Percentiles rank a stretch among this genome's conserved stretches.
Conservation (phyloP, 2,888 invertebrate species). For the Cartodere bifasciata region DNA sequence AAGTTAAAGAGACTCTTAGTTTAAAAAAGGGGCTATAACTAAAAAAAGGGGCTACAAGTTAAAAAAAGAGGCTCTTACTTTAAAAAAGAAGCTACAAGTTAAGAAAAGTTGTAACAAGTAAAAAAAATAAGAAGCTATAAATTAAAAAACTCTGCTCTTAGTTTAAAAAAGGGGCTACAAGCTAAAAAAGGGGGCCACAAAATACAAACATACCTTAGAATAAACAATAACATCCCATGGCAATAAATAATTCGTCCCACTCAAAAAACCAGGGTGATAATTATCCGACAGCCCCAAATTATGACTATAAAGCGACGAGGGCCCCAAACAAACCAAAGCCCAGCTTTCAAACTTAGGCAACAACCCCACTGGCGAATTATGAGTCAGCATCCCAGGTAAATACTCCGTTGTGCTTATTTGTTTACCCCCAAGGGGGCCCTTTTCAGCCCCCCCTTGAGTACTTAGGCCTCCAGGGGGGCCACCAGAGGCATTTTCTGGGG, state of each 20-base stretch:
- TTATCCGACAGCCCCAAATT: conserved; percentile 72
- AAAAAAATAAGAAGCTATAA: no score
- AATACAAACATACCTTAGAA: conserved; percentile 28
- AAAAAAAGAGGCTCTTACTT: no score
- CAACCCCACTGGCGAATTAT: conserved; percentile 58
- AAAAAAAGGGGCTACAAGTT: no score
- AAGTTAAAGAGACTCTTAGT: no score
- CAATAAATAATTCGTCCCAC: conserved; percentile 78
- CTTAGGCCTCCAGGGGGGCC: no score
- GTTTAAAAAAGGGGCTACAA: no score
- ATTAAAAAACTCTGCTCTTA: no score
- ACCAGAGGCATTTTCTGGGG: conserved; percentile 21
- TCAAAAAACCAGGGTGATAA: conserved; percentile 78
- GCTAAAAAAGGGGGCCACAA: no score
- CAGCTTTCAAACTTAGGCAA: conserved; percentile 83
- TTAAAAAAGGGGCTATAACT: no score
- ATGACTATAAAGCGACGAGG: conserved; percentile 83
- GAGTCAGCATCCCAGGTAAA: conserved; percentile 82
- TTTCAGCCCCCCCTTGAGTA: no score
- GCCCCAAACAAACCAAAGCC: conserved; percentile 81
- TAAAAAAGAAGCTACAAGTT: no score
- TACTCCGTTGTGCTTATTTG: conserved; percentile 82
- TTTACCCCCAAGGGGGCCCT: conserved; percentile 36
- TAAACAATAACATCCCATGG: conserved; percentile 83
- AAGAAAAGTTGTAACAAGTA: no score